These are phyloP conservation scores for Pelobates cultripes DNA, from an alignment of 2,797 vertebrate genomes.

Conservation along the genomic window DNA sequence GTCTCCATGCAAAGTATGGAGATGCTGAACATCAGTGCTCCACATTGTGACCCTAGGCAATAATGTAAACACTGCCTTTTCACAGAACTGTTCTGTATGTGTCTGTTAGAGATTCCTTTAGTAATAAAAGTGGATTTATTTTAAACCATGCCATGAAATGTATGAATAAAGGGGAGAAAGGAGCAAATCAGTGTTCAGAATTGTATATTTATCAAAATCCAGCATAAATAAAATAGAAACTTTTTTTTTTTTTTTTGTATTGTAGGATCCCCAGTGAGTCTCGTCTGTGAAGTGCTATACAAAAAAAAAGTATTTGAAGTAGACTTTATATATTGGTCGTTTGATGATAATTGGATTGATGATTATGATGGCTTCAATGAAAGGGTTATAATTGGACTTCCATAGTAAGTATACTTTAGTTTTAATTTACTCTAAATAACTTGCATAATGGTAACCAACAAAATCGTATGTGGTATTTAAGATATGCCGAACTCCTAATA, in stretches of 20 bases:
- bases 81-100: too few relatives aligned
- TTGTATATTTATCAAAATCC: too few relatives aligned
- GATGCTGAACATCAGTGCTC: too few relatives aligned
- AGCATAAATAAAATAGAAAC: neutral
- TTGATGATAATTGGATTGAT: neutral
- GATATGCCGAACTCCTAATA: neutral
- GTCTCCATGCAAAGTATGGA: too few relatives aligned
- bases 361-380: neutral
- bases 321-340: neutral
- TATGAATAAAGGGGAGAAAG: too few relatives aligned
- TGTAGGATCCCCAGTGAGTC: conserved; percentile 8
- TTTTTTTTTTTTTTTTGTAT: neutral
- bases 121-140: too few relatives aligned
- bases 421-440: neutral
- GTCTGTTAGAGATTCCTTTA: too few relatives aligned
- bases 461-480: neutral
- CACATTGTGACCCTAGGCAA: too few relatives aligned
- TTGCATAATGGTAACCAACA: neutral
- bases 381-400: conserved; percentile 8
- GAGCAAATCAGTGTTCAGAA: too few relatives aligned
- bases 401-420: conserved; percentile 29
- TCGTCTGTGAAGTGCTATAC: conserved; percentile 9
- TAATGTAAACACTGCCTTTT: too few relatives aligned
- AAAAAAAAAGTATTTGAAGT: neutral
- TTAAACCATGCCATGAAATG: too few relatives aligned